Base-by-base conservation (phyloP, 2,888 invertebrate genomes). In the Capitulum mitella region DNA sequence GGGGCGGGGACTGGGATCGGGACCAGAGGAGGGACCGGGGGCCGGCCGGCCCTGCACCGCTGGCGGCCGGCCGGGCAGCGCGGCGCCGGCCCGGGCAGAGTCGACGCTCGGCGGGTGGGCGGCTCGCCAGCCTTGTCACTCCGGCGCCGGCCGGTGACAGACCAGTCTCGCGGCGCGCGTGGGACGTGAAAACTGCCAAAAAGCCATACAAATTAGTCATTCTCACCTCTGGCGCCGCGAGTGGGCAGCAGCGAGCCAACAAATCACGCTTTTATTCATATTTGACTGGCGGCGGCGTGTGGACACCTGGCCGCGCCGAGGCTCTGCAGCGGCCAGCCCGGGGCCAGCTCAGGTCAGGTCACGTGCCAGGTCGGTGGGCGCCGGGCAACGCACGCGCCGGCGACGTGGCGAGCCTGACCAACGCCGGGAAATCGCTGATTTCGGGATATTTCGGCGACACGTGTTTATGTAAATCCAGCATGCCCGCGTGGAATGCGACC, bases 121-220 rank as follows among this genome's bases (percentile, higher is more conserved):
- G 51, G 5, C 51, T 16, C 51, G 51, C n/a, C 22, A 22, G 22
- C 51, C 22, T 43, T 51, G 51, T 51, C 22, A 19, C n/a, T 6
- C 5, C n/a, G 58, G 58, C n/a, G 5, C n/a, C 29, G 14, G 10
- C n/a, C n/a, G 0, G 58, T 58, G 58, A 58, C 58, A n/a, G 58
- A 58, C 58, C 58, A 58, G n/a, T 5, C 58, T 0, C 29, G 58
- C 10, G 6, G 8, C 19, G 8, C 58, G 58, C 29, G 58, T 58
- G 58, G 58, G 58, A 58, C 10, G 58, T n/a, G 58, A 58, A 58
- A 58, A 58, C 29, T 58, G 58, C 58, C 58, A 58, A 58, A 58
- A 58, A 58, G n/a, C 58, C 58, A n/a, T n/a, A n/a, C 58, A 58
- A n/a, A 58, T 58, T 58, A 58, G 58, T 58, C 58, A 58, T 58